Base-by-base conservation (phyloP, 2,797 vertebrate species). In the Manis javanica region DNA sequence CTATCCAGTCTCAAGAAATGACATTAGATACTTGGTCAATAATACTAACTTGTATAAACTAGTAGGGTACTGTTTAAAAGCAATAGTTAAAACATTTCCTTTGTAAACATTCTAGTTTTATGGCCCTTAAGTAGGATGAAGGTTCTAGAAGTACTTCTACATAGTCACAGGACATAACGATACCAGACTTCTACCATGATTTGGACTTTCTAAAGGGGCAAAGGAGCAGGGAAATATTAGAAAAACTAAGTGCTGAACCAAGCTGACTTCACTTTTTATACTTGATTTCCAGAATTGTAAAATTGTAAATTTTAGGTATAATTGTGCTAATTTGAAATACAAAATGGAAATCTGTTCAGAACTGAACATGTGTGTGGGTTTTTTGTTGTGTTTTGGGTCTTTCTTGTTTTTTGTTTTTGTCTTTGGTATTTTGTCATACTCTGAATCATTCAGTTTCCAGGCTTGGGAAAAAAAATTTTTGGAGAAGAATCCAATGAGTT, bases 401-500 rank as follows among this genome's bases (percentile, higher is more conserved):
- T 66, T 31, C 29, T 34, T 64, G 53, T 72, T 64, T 93, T 46
- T 92, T 97, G 39, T 26, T 88, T 83, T 91, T 94, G 29, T 90
- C 37, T 90, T 83, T 91, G 94, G 29, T 91, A 37, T 90, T 72
- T 96, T 96, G 31, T 98, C 88, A 97, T 78, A 96, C 42, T 92
- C 88, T 97, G 95, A 98, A 96, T 97, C 94, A 90, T 98, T 98
- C 97, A 98, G 98, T 99, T 99, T 98, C 98, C 98, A 98, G 98
- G 98, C 94, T 98, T 99, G 94, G 98, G 97, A 96, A 96, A 98
- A 86, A 98, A 97, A 37, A 95, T 98, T 96, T 97, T 97, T 85
- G 98, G 98, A 97, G 98, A 99, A 97, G 98, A 98, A 98, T 98
- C 98, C 71, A 98, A 98, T 98, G 97, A 98, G 95, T 99, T 99